A percentile compares a stretch with the other conserved stretches of the same genome.
These are phyloP conservation scores for Lacerta agilis DNA, from an alignment of 2,797 vertebrate species.

Conservation along the genomic window DNA sequence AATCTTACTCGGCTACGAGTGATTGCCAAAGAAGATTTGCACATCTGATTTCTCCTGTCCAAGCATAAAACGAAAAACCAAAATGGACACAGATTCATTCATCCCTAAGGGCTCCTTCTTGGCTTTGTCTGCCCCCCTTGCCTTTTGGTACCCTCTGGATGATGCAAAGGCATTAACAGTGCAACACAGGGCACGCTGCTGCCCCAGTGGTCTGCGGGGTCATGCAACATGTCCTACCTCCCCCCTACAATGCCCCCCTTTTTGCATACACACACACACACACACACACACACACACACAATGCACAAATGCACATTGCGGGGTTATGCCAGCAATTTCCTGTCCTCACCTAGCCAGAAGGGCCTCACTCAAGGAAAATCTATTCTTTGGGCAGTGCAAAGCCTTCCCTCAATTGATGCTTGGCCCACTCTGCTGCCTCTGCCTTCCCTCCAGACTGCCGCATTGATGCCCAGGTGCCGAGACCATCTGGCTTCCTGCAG, in stretches of 20 bases:
- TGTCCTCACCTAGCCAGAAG: not conserved
- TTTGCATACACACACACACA: not conserved
- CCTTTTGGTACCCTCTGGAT: not conserved
- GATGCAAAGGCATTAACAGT: not conserved
- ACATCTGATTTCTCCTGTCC: too few relatives aligned
- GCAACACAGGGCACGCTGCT: too few relatives aligned
- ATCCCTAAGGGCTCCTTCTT: not conserved
- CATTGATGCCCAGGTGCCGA: slow-evolving; percentile 10
- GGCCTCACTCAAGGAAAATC: too few relatives aligned
- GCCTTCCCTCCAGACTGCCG: not conserved
- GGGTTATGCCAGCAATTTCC: not conserved
- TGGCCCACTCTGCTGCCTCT: not conserved
- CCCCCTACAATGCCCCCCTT: not conserved
- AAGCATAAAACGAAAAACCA: too few relatives aligned
- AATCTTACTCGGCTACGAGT: too few relatives aligned
- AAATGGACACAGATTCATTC: too few relatives aligned
- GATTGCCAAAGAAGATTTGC: too few relatives aligned
- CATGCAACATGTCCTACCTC: not conserved
- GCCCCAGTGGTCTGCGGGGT: not conserved
- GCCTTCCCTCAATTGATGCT: not conserved
- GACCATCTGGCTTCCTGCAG: slow-evolving; percentile 45
- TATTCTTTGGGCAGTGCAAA: not conserved
- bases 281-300: not conserved
- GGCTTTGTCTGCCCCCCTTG: not conserved
- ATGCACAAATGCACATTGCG: not conserved